Evolutionary conservation across 2,888 invertebrate genomes (phyloP), one percentile per base, ranked within the genome.

Genomic region (Panopea generosa): DNA sequence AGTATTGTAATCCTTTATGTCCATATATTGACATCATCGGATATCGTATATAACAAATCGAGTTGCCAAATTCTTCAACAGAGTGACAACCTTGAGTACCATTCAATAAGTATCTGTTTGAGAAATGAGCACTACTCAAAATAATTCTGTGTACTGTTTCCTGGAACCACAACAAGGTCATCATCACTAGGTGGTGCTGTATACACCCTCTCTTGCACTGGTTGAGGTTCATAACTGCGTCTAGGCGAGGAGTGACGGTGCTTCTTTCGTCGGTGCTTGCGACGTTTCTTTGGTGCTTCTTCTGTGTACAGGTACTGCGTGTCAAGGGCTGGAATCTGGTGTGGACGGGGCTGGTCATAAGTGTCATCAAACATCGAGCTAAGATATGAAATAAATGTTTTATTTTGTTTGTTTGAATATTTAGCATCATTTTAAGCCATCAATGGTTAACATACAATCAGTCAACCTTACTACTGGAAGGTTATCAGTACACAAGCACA

Each of bases 231-330:
- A 11, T 33, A 33, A 11, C 33, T 33, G 43, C 57, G 38, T 27
- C 62, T 24, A 26, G 49, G 26, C 24, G 69, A 38, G 18, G 43
- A 16, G 27, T 52, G 24, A 43, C 55, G 53, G 18, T 49, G 49
- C 65, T 68, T 75, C 63, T 60, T 75, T 40, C 61, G 52, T n/a
- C 63, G 47, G 6, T 52, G 62, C 63, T 69, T 72, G 29, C 40
- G 68, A 9, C 56, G 66, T 29, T 67, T 62, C 56, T 43, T 60
- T 22, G 59, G 59, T 22, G 68, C 53, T 4, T 72, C 66, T 20
- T 77, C 76, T 0, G 57, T 49, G 60, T 80, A 76, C n/a, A 80
- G 68, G 47, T 80, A 80, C 63, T 80, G 80, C 2, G 80, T 80
- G 38, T 80, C 80, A 14, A 80, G 76, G 55, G 66, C 73, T 45